Percentiles rank a stretch among this genome's conserved stretches.
Evolutionary conservation across 2,113 vertebrate species (phyloP).

Genomic region (Arothron firmamentum): DNA sequence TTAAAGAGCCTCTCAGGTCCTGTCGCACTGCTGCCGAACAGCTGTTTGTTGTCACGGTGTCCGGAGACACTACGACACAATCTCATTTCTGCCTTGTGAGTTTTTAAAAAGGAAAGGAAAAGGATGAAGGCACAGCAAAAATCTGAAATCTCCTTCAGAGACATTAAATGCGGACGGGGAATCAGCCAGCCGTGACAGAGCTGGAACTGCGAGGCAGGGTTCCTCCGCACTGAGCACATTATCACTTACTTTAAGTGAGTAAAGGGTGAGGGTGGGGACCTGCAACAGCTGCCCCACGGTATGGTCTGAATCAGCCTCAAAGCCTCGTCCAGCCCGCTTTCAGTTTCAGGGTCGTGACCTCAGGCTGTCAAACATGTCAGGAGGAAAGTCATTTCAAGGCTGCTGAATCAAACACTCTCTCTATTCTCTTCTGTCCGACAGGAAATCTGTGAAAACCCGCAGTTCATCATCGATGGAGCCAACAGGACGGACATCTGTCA

Average conservation of each 20-base stretch:
- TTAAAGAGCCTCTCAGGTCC: not conserved
- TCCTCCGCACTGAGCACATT: slow-evolving; percentile 13
- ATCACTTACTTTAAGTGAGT: slow-evolving; percentile 8
- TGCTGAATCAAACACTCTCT: too few species aligned
- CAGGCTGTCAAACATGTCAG: slow-evolving; percentile 1
- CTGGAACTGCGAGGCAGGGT: slow-evolving; percentile 4
- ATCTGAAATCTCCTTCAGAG: too few species aligned
- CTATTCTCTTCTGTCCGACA: slow-evolving; percentile 50
- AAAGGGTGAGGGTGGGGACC: slow-evolving; percentile 11
- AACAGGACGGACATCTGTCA: slow-evolving; percentile 97
- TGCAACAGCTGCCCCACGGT: slow-evolving; percentile 30
- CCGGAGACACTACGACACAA: too few species aligned
- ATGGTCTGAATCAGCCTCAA: not conserved
- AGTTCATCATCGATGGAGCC: slow-evolving; percentile 93
- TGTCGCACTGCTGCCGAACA: not conserved
- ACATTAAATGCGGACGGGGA: too few species aligned
- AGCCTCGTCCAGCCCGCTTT: not conserved
- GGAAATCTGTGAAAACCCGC: slow-evolving; percentile 93
- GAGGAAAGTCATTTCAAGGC: not conserved
- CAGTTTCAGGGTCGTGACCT: slow-evolving; percentile 21
- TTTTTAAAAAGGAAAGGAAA: too few species aligned
- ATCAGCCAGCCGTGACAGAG: not conserved
- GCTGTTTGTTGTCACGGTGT: too few species aligned
- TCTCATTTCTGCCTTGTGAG: too few species aligned
- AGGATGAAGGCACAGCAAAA: too few species aligned